Conservation (phyloP, 2,888 invertebrate species). For the Flexamia atlantica region DNA sequence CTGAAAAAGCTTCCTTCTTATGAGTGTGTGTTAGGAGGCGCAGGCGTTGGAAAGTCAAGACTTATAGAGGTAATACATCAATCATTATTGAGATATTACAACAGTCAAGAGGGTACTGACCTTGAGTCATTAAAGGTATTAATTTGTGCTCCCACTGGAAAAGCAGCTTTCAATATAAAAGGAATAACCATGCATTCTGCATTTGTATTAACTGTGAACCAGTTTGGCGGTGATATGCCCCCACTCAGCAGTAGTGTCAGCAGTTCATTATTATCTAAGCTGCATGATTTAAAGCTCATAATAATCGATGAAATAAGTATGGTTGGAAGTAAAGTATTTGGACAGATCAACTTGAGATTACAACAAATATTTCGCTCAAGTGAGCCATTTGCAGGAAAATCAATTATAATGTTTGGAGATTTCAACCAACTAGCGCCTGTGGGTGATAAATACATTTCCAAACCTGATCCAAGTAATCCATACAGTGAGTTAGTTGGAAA, state of each 20-base stretch:
- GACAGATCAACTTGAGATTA: slow-evolving; percentile 51
- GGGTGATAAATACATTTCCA: slow-evolving; percentile 55
- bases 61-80: slow-evolving; percentile 67
- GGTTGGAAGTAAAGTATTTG: slow-evolving; percentile 62
- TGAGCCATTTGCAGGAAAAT: slow-evolving; percentile 64
- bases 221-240: slow-evolving; percentile 60
- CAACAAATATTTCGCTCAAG: slow-evolving; percentile 59
- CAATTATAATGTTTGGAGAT: slow-evolving; percentile 66
- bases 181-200: slow-evolving; percentile 66
- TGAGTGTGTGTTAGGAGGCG: neutral
- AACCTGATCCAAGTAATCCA: slow-evolving; percentile 40
- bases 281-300: slow-evolving; percentile 65
- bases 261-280: slow-evolving; percentile 63
- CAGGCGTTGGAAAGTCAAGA: slow-evolving; percentile 59
- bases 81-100: slow-evolving; percentile 56
- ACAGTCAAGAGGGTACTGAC: slow-evolving; percentile 50
- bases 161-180: slow-evolving; percentile 66
- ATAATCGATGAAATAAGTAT: slow-evolving; percentile 67
- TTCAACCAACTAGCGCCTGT: slow-evolving; percentile 69
- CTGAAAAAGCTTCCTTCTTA: neutral
- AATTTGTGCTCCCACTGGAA: slow-evolving; percentile 67
- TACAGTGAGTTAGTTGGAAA: slow-evolving; percentile 38
- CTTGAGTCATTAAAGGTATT: slow-evolving; percentile 56
- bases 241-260: slow-evolving; percentile 45
- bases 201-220: slow-evolving; percentile 65